Evolutionary conservation across 2,797 vertebrate genomes (phyloP).

Genomic region (Fistularia tabacaria): DNA sequence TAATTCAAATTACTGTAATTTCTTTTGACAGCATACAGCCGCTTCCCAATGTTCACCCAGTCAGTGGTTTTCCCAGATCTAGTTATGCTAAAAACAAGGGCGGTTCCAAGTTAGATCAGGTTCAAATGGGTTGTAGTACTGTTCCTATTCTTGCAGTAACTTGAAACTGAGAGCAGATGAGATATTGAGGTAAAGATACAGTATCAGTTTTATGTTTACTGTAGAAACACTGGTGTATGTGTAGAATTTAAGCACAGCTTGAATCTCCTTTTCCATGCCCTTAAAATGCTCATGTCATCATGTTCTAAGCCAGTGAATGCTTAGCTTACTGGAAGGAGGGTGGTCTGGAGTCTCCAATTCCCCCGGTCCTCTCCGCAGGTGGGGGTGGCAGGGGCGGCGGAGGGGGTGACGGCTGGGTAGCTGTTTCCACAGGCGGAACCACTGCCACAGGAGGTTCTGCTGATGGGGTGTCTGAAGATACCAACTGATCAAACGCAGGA

Average conservation of each 20-base stretch:
- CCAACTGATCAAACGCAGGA: slow-evolving; percentile 66
- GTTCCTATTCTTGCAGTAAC: slow-evolving; percentile 43
- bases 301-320: neutral
- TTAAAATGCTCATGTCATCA: too few relatives aligned
- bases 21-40: neutral
- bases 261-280: too few relatives aligned
- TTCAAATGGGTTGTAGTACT: slow-evolving; percentile 38
- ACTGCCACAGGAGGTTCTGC: slow-evolving; percentile 65
- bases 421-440: slow-evolving; percentile 71
- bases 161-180: slow-evolving; percentile 29
- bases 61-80: slow-evolving; percentile 1
- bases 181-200: slow-evolving; percentile 26
- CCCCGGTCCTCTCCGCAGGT: slow-evolving; percentile 85
- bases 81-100: slow-evolving; percentile 26
- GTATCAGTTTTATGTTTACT: slow-evolving; percentile 22
- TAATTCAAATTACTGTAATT: neutral
- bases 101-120: slow-evolving; percentile 35
- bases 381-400: slow-evolving; percentile 83
- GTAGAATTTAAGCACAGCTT: too few relatives aligned
- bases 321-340: slow-evolving; percentile 88
- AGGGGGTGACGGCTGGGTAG: slow-evolving; percentile 78
- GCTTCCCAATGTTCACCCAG: neutral
- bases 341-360: slow-evolving; percentile 89
- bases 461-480: slow-evolving; percentile 81
- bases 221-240: neutral